phyloP scores from a whole-genome alignment of 2,113 vertebrate genomes.

The Hepsetus odoe region DNA sequence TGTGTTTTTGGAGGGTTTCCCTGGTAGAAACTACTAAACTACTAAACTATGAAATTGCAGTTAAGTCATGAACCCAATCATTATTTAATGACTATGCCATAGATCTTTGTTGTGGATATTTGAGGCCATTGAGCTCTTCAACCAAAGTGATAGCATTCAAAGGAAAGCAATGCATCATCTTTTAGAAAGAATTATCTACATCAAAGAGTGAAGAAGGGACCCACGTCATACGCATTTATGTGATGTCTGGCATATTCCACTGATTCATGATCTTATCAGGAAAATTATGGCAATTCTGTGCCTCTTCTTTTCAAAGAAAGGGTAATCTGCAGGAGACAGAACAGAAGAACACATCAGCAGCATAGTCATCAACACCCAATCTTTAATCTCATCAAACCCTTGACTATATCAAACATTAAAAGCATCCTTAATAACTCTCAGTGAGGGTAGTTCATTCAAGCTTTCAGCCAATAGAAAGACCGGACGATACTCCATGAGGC shows the following conservation, averaged over 20 bases:
- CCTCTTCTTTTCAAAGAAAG: conserved; percentile 62
- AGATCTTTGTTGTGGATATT: conserved; percentile 42
- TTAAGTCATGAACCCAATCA: conserved; percentile 54
- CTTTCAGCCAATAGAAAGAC: conserved; percentile 15
- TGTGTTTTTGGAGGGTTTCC: conserved; percentile 45
- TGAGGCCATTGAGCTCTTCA: conserved; percentile 38
- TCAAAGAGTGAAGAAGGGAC: conserved; percentile 28
- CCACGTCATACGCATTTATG: conserved; percentile 22
- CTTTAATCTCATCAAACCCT: conserved; percentile 31
- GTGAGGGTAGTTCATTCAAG: conserved; percentile 11
- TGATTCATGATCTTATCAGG: conserved; percentile 66
- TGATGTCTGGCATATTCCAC: conserved; percentile 31
- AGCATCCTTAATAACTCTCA: conserved; percentile 2
- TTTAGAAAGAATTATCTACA: conserved; percentile 32
- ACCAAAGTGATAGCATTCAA: conserved; percentile 20
- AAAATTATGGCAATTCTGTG: conserved; percentile 18
- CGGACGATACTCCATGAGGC: conserved; percentile 40
- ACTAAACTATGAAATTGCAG: conserved; percentile 67
- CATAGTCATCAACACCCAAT: conserved; percentile 17
- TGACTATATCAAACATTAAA: conserved; percentile 37
- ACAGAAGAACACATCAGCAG: conserved; percentile 18
- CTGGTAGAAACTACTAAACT: conserved; percentile 18
- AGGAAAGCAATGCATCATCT: conserved; percentile 18
- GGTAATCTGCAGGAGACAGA: conserved; percentile 49
- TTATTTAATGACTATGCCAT: conserved; percentile 58